These are phyloP conservation scores for Parnassius glacialis DNA, from an alignment of 2,888 invertebrate species.

Conservation along the genomic window DNA sequence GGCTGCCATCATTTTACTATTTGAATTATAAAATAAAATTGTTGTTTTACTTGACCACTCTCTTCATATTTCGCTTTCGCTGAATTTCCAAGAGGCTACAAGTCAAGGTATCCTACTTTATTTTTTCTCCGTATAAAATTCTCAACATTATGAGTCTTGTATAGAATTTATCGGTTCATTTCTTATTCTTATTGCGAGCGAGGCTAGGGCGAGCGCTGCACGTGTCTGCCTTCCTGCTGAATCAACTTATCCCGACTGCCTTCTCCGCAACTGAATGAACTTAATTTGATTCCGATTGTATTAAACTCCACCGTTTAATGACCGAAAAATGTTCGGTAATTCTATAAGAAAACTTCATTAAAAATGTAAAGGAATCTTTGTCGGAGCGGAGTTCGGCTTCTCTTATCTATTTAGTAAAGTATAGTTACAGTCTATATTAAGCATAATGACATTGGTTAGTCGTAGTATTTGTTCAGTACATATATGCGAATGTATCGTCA, in stretches of 20 bases:
- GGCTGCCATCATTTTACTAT: no score
- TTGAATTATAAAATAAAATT: no score
- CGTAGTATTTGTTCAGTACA: no score
- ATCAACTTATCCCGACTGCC: slow-evolving; percentile 66
- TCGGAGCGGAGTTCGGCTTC: slow-evolving; percentile 27
- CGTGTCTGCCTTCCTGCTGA: slow-evolving; percentile 67
- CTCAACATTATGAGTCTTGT: slow-evolving; percentile 34
- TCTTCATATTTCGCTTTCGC: slow-evolving; percentile 12
- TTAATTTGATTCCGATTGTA: slow-evolving; percentile 79
- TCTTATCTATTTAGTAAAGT: slow-evolving; percentile 10
- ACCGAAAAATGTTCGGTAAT: slow-evolving; percentile 52
- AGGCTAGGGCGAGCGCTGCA: slow-evolving; percentile 44
- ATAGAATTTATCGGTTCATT: slow-evolving; percentile 51
- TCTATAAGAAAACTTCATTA: slow-evolving; percentile 30
- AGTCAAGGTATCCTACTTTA: slow-evolving; percentile 5
- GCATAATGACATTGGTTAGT: no score
- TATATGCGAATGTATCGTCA: slow-evolving; percentile 39
- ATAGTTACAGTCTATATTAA: no score
- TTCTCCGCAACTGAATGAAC: slow-evolving; percentile 72
- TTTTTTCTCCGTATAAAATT: slow-evolving; percentile 21
- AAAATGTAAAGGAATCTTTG: slow-evolving; percentile 16
- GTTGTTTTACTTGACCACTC: not conserved
- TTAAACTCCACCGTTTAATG: slow-evolving; percentile 72
- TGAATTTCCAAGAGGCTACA: not conserved
- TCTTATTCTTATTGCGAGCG: slow-evolving; percentile 61